Percentiles rank a stretch among this genome's conserved stretches.
phyloP scores from a whole-genome alignment of 2,797 vertebrate genomes.

The Siniperca undulata region DNA sequence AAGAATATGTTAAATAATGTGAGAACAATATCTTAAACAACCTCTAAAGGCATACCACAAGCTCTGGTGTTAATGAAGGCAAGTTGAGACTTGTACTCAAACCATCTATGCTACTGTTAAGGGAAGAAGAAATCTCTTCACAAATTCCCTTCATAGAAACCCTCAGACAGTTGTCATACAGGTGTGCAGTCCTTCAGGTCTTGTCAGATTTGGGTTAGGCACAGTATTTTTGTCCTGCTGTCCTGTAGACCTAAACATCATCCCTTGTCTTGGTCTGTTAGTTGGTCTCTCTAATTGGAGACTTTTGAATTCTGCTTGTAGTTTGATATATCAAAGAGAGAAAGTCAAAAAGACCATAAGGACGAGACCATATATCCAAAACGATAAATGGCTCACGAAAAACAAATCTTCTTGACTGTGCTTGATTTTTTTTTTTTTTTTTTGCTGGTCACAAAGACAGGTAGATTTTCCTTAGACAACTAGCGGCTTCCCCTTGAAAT shows the following conservation, averaged over 20 bases:
- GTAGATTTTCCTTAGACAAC: neutral
- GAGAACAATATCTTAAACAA: slow-evolving; percentile 11
- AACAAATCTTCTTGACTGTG: neutral
- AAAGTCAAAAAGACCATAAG: neutral
- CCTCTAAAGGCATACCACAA: slow-evolving; percentile 18
- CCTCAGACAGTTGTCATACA: slow-evolving; percentile 9
- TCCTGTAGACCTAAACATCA: neutral
- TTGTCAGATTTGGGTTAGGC: neutral
- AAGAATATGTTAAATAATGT: neutral
- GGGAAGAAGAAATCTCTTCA: slow-evolving; percentile 27
- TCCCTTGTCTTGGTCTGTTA: neutral
- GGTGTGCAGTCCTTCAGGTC: slow-evolving; percentile 10
- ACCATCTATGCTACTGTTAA: slow-evolving; percentile 16
- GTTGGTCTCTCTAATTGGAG: slow-evolving; percentile 5
- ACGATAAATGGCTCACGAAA: neutral
- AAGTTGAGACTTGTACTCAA: slow-evolving; percentile 34
- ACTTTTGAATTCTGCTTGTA: slow-evolving; percentile 8
- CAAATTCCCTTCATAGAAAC: slow-evolving; percentile 11
- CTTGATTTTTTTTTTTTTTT: neutral
- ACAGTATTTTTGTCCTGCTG: slow-evolving; percentile 2
- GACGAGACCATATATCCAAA: neutral
- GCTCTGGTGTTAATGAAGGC: slow-evolving; percentile 42
- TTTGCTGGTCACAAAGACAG: neutral
- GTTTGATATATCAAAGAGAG: slow-evolving; percentile 12
- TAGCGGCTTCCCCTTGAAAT: slow-evolving; percentile 24